Conservation (phyloP, 2,113 vertebrate genomes). For the Brevimyrus niger region DNA sequence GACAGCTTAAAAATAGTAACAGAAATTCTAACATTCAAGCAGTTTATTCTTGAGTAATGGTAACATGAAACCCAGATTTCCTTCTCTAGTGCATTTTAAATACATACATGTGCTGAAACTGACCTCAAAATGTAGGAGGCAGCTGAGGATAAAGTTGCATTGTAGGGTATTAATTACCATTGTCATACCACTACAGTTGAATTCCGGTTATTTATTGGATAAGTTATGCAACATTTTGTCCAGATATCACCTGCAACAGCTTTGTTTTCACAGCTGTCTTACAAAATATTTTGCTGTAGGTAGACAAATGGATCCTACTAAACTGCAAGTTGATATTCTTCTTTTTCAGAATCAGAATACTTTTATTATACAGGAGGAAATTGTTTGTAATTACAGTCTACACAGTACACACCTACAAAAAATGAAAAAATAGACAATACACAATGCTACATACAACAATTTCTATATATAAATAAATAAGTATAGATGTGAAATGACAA, state of each 20-base stretch:
- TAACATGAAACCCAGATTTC: neutral
- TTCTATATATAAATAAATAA: neutral
- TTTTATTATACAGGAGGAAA: neutral
- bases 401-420: neutral
- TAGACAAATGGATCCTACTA: neutral
- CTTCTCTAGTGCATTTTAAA: constrained; percentile 1
- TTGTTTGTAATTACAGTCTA: neutral
- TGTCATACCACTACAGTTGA: neutral
- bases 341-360: neutral
- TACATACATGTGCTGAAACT: neutral
- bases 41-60: neutral
- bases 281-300: constrained; percentile 3
- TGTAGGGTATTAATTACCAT: constrained; percentile 4
- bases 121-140: neutral
- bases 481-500: neutral
- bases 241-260: neutral
- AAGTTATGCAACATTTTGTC: neutral
- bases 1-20: constrained; percentile 2
- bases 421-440: neutral
- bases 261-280: neutral
- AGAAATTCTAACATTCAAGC: neutral
- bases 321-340: neutral
- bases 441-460: neutral
- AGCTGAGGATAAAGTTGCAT: neutral
- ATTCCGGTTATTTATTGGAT: neutral